These are phyloP conservation scores for Sinhomidia bicolor DNA, from an alignment of 2,888 invertebrate species.

Conservation along the genomic window DNA sequence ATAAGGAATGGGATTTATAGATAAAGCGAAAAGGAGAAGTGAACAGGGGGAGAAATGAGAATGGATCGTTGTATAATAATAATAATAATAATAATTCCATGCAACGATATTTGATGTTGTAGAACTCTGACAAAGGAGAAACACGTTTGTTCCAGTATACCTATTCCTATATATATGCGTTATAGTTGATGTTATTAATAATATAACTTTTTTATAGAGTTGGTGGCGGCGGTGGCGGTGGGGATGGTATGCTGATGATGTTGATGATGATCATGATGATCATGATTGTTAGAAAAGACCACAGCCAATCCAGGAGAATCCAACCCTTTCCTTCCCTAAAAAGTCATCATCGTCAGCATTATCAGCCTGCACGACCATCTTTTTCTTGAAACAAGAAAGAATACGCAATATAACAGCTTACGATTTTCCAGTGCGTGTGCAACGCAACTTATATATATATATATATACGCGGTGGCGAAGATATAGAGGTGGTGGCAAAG, in stretches of 20 bases:
- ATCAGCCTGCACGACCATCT: not conserved
- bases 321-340: conserved; percentile 61
- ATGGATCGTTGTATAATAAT: not conserved
- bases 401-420: not conserved
- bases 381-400: conserved; percentile 21
- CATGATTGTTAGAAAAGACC: conserved; percentile 51
- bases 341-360: conserved; percentile 23
- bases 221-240: conserved; percentile 7
- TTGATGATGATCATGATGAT: conserved; percentile 44
- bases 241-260: conserved; percentile 27
- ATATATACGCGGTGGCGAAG: no score
- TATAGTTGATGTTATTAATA: not conserved
- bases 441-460: not conserved
- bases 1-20: not conserved
- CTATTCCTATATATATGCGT: not conserved
- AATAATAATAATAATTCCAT: not conserved
- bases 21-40: conserved; percentile 7
- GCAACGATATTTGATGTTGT: not conserved
- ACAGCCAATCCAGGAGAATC: conserved; percentile 70
- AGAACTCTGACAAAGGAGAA: not conserved
- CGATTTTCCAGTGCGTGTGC: not conserved
- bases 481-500: not conserved
- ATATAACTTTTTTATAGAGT: not conserved
- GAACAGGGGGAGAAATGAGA: no score
- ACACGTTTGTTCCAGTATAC: not conserved